These are phyloP conservation scores for Astropecten irregularis DNA, from an alignment of 53 echinoderm and acorn worm genomes.

Conservation along the genomic window DNA sequence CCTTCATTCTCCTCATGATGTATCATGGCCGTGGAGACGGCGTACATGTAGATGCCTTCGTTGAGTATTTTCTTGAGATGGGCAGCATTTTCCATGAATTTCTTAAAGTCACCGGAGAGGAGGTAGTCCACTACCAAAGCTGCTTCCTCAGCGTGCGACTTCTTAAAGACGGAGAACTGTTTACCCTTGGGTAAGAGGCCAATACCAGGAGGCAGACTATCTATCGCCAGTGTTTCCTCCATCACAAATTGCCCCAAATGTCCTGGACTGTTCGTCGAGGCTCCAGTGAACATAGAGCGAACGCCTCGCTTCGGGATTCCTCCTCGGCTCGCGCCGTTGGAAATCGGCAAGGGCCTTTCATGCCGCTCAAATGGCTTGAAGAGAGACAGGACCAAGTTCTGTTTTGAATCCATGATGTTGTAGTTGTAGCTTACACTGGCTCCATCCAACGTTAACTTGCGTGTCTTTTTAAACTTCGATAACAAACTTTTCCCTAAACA, in stretches of 20 bases:
- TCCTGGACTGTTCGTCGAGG: not conserved
- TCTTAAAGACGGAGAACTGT: constrained; percentile 62
- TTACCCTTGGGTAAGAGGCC: constrained; percentile 44
- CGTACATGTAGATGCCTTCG: constrained; percentile 67
- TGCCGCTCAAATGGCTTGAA: no score
- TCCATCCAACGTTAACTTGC: no score
- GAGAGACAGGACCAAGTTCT: not conserved
- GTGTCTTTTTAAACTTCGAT: no score
- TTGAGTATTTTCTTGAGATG: constrained; percentile 30
- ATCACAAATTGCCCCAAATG: not conserved
- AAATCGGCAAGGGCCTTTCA: no score
- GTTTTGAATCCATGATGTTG: not conserved
- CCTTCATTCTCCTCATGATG: constrained; percentile 38
- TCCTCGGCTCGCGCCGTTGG: not conserved
- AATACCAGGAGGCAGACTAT: constrained; percentile 5
- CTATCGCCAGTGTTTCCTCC: not conserved
- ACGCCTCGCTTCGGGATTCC: not conserved
- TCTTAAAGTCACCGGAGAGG: constrained; percentile 33
- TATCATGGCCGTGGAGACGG: constrained; percentile 43
- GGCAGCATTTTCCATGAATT: constrained; percentile 26
- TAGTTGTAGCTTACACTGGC: no score
- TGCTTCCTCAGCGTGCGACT: constrained; percentile 52
- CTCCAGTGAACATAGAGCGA: not conserved
- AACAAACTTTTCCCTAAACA: no score
- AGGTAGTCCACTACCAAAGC: constrained; percentile 52